Conservation (phyloP, 2,888 invertebrate genomes). For the Cheilosia urbana region DNA sequence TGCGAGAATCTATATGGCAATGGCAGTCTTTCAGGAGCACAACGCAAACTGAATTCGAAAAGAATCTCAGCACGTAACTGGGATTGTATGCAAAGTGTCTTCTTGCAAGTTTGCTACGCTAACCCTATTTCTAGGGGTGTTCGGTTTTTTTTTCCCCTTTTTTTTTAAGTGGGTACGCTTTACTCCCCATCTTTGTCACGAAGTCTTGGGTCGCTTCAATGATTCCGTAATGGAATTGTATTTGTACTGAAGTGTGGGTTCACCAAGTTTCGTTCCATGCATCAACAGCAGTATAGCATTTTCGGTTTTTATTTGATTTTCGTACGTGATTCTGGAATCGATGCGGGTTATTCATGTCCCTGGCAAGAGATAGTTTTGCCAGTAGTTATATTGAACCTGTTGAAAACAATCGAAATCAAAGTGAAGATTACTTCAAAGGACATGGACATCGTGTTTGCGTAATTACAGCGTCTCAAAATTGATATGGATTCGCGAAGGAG, state of each 20-base stretch:
- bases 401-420: constrained; percentile 39
- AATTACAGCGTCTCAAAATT: constrained; percentile 4
- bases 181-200: constrained; percentile 64
- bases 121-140: constrained; percentile 57
- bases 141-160: neutral
- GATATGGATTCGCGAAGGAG: neutral
- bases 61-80: constrained; percentile 71
- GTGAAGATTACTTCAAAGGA: constrained; percentile 17
- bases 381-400: constrained; percentile 63
- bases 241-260: constrained; percentile 52
- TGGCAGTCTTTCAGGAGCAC: constrained; percentile 39
- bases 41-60: constrained; percentile 70
- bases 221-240: constrained; percentile 72
- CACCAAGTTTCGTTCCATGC: constrained; percentile 50
- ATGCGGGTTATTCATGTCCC: constrained; percentile 48
- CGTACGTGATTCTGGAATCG: constrained; percentile 68
- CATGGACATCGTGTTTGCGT: neutral
- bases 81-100: constrained; percentile 74
- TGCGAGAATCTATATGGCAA: constrained; percentile 9
- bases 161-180: neutral
- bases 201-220: constrained; percentile 71
- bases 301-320: constrained; percentile 57
- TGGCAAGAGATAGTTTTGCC: constrained; percentile 25
- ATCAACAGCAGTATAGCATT: constrained; percentile 2
- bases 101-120: constrained; percentile 65